Base-by-base conservation (phyloP, 2,888 invertebrate genomes). In the Pantelozetes paolii region DNA sequence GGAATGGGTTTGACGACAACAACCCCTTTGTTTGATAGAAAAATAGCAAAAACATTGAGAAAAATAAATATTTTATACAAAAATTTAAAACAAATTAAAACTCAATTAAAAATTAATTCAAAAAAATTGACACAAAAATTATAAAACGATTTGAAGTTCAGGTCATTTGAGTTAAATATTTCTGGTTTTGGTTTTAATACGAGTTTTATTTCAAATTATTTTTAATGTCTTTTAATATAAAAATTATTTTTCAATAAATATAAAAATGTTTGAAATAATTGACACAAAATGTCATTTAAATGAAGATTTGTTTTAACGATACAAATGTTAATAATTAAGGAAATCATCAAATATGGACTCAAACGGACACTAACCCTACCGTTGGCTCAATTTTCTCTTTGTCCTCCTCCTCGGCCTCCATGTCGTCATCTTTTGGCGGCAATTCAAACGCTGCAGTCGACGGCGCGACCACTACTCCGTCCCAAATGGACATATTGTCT, bases 401-500 rank as follows among this genome's bases (percentile, higher is more conserved):
- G 13, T 62, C 30, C n/a, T 62, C 62, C 2, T 62, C 62, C 64
- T 79, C 80, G 50, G 82, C 80, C 5, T 79, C 80, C 26, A 79
- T 78, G 77, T 88, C 87, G 15, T 88, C 89, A 59, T 91, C 90
- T 40, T 89, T 89, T 32, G 87, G 86, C 0, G 88, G 88, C 80
- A 89, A 90, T 78, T 92, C 92, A 82, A 95, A 97, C 0, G 95
- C 96, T 76, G 91, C 89, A 76, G 94, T 94, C n/a, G 95, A 85
- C 0, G 97, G 95, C 0, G 94, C 92, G 0, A 98, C 94, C 0
- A 96, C 94, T 1, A 97, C 94, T 0, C 95, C 95, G 80, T 95
- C 91, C 94, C 95, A 96, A 23, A 96, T 93, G 0, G 94, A 93
- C 89, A 96, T 94, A 83, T 96, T 94, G 0, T 90, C 87, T 11